Evolutionary conservation across 2,797 vertebrate species (phyloP), one percentile per base, ranked within the genome.

Genomic region (Sebastes hubbsi): DNA sequence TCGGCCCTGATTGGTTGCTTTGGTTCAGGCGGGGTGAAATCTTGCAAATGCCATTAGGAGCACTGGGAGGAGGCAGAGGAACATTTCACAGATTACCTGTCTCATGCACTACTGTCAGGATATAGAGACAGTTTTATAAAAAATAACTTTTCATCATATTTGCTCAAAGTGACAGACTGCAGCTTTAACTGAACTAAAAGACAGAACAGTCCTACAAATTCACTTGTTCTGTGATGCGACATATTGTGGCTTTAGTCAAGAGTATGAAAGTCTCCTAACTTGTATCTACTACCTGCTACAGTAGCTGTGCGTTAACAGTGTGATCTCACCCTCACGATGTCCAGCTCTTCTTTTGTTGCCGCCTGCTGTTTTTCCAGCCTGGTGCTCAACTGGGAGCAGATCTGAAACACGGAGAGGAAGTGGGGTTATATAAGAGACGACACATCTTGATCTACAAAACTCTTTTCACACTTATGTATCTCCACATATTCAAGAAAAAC

Each of bases 381-480:
- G 87, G 96, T 98, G 77, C 98, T 99, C 84, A 99, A 91, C 94
- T 99, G 99, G 84, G 99, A 99, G 92, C 99, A 99, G 91, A 99
- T 99, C 98, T 99, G 90, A 80, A 84, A 84, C 62, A 91, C 6
- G 54, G 25, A 75, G 34, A 82, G 36, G 67, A 75, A 22, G 42
- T 18, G 3, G 1, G n/a, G 30, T 72, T 66, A 25, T n/a, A n/a
- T 46, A 61, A 52, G 7, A 64, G 72, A 46, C 4, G 13, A 22
- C 12, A 24, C 10, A 34, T 32, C 38, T 66, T 16, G 6, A 75
- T 20, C 16, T 42, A 11, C 2, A 14, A 59, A 25, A 25, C 25
- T 25, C 25, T 25, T 25, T 25, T 25, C 25, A 25, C 25, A 25
- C 25, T 25, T 25, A 18, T 9, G 27, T 27, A 29, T 24, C 11